A percentile compares a stretch with the other conserved stretches of the same genome.
phyloP scores from a whole-genome alignment of 2,888 invertebrate genomes.

The Chrysotoxum bicinctum region DNA sequence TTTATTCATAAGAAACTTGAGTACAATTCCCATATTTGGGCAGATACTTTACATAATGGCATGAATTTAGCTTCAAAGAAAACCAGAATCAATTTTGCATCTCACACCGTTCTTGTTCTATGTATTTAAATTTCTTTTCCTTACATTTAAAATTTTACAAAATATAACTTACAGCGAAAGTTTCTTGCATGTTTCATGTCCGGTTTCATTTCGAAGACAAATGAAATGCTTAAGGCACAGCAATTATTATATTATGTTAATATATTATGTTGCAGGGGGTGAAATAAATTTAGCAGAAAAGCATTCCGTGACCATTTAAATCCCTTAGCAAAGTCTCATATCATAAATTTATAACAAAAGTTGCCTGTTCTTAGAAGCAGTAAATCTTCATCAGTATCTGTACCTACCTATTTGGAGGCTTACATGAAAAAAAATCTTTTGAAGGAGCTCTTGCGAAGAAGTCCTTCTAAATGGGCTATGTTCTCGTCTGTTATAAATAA shows the following conservation, averaged over 20 bases:
- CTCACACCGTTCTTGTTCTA: no score
- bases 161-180: no score
- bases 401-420: constrained; percentile 2
- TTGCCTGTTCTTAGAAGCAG: constrained; percentile 25
- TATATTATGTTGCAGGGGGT: not conserved
- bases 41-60: no score
- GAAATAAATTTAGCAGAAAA: constrained; percentile 28
- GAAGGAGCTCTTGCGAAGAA: not conserved
- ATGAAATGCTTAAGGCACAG: not conserved
- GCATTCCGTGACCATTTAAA: constrained; percentile 50
- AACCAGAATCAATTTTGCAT: no score
- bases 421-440: constrained; percentile 1
- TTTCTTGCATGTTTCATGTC: not conserved
- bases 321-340: constrained; percentile 5
- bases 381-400: constrained; percentile 26
- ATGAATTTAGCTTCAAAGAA: no score
- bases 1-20: no score
- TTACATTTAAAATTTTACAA: no score
- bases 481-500: constrained; percentile 13
- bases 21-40: no score
- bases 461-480: not conserved
- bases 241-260: not conserved
- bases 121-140: no score
- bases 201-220: not conserved
- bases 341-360: constrained; percentile 48